These are phyloP conservation scores for Nycticorax nycticorax DNA, from an alignment of 2,113 vertebrate species.

Conservation along the genomic window DNA sequence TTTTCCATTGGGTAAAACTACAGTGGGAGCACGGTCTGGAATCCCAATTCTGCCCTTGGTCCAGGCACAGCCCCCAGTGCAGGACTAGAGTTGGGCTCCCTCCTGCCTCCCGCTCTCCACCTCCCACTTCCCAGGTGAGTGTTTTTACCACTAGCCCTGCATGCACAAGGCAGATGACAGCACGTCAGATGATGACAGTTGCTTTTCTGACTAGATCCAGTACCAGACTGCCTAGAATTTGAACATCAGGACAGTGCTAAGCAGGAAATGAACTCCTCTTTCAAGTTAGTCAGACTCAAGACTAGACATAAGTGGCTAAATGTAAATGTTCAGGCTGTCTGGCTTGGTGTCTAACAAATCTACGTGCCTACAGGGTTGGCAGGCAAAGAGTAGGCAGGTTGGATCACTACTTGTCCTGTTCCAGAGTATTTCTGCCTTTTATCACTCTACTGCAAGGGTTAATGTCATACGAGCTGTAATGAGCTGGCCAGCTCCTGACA, in stretches of 20 bases:
- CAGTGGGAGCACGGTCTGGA: background rate
- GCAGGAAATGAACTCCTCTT: background rate
- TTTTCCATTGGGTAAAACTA: background rate
- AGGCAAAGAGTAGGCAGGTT: background rate
- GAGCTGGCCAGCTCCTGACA: slow-evolving; percentile 71
- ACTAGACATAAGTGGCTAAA: background rate
- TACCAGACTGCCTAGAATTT: background rate
- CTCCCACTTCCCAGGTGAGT: background rate
- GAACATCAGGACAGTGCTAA: background rate
- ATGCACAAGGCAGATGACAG: background rate
- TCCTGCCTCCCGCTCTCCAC: background rate
- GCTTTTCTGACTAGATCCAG: background rate
- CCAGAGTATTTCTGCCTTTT: slow-evolving; percentile 40
- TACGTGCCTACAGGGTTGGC: background rate
- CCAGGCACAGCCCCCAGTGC: background rate
- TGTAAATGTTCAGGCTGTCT: background rate
- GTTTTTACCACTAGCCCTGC: background rate
- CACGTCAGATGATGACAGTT: background rate
- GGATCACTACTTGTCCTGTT: background rate
- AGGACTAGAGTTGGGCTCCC: background rate
- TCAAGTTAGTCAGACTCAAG: background rate
- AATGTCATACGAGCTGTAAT: slow-evolving; percentile 48
- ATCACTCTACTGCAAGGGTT: slow-evolving; percentile 66
- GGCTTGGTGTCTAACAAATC: background rate
- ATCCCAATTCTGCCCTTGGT: background rate